These are phyloP conservation scores for Umimayanthus chanpuru DNA, from an alignment of 92 coral and sea anemone species.

Conservation along the genomic window DNA sequence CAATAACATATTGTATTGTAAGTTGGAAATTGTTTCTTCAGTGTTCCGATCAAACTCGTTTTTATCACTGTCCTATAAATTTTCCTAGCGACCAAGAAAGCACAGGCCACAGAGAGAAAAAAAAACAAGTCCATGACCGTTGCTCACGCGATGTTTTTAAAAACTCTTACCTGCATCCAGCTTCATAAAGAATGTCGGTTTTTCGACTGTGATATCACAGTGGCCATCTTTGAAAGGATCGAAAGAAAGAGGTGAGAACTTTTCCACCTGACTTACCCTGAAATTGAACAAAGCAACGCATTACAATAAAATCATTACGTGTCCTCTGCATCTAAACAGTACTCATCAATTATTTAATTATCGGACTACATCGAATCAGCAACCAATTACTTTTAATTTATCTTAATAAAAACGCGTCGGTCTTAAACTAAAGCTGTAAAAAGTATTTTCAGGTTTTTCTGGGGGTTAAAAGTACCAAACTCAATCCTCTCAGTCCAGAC, in stretches of 20 bases:
- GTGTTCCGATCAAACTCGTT: too few relatives aligned
- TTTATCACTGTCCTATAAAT: too few relatives aligned
- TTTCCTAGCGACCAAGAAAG: too few relatives aligned
- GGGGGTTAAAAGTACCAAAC: too few relatives aligned
- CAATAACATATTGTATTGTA: too few relatives aligned
- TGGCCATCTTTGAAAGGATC: conserved; percentile 73
- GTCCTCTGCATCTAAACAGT: not conserved
- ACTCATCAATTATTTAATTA: not conserved
- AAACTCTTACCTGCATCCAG: conserved; percentile 82
- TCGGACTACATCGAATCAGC: not conserved
- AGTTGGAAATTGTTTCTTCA: too few relatives aligned
- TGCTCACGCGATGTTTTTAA: not conserved
- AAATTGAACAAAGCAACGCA: conserved; percentile 15
- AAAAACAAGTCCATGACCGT: too few relatives aligned
- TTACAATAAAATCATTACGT: not conserved
- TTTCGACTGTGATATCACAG: conserved; percentile 88
- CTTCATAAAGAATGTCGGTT: conserved; percentile 95
- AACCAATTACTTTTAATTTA: too few relatives aligned
- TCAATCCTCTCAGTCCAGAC: too few relatives aligned
- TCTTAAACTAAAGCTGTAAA: too few relatives aligned
- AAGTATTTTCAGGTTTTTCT: too few relatives aligned
- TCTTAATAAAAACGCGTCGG: not conserved
- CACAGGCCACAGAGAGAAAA: too few relatives aligned
- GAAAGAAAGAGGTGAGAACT: conserved; percentile 74
- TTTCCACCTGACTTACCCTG: conserved; percentile 86